phyloP scores from a whole-genome alignment of 2,888 invertebrate species.

The Hydroisotoma schaefferi region DNA sequence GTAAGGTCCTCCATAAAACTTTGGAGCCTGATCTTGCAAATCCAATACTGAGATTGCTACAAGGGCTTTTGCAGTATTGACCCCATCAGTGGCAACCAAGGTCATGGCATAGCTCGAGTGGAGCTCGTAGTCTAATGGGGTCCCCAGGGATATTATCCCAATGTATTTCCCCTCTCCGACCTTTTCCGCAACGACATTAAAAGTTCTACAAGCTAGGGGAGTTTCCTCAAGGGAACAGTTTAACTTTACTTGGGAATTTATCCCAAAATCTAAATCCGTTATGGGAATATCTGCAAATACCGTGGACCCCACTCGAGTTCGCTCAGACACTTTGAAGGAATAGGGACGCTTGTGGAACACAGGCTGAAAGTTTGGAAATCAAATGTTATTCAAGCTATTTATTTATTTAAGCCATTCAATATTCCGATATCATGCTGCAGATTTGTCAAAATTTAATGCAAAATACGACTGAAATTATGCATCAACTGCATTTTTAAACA shows the following conservation, averaged over 20 bases:
- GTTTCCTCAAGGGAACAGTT: conserved; percentile 61
- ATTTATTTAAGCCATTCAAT: no score
- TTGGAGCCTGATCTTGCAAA: conserved; percentile 57
- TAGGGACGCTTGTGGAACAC: conserved; percentile 71
- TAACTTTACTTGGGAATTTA: conserved; percentile 67
- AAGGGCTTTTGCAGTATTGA: conserved; percentile 65
- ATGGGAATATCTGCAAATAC: conserved; percentile 65
- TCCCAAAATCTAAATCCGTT: conserved; percentile 68
- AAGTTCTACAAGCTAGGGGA: conserved; percentile 65
- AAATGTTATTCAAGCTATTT: no score
- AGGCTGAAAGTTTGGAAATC: no score
- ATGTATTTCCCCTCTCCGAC: conserved; percentile 66
- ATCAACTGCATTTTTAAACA: no score
- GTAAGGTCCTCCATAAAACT: conserved; percentile 61
- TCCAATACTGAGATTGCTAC: conserved; percentile 72
- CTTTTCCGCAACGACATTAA: conserved; percentile 64
- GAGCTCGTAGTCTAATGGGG: conserved; percentile 71
- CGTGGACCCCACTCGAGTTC: conserved; percentile 62
- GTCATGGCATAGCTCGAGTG: conserved; percentile 68
- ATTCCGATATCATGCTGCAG: no score
- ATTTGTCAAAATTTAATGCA: no score
- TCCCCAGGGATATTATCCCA: conserved; percentile 64
- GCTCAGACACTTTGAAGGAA: conserved; percentile 66
- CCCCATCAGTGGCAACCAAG: conserved; percentile 64
- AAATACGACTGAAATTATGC: no score